Evolutionary conservation across 2,888 invertebrate genomes (phyloP).

Genomic region (Amblyjoppa fuscipennis): DNA sequence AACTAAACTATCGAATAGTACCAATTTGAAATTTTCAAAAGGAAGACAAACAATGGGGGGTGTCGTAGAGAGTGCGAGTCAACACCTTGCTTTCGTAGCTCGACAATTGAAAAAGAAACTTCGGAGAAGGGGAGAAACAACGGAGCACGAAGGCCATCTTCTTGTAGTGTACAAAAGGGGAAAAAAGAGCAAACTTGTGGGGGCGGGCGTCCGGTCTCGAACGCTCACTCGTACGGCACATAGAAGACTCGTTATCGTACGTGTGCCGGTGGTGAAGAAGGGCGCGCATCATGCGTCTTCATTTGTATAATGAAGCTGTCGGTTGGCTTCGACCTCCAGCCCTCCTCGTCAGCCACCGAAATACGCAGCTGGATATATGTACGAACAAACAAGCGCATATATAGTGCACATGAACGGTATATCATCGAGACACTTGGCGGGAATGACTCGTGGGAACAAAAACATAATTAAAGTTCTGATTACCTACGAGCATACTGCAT

Average conservation of each 20-base stretch:
- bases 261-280: slow-evolving; percentile 40
- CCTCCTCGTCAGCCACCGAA: slow-evolving; percentile 42
- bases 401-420: background rate
- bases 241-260: slow-evolving; percentile 3
- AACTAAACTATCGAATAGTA: background rate
- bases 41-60: background rate
- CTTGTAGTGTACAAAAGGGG: slow-evolving; percentile 30
- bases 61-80: slow-evolving; percentile 1
- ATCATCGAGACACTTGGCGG: slow-evolving; percentile 22
- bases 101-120: slow-evolving; percentile 39
- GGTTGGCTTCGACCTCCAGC: slow-evolving; percentile 28
- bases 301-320: slow-evolving; percentile 69
- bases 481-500: slow-evolving; percentile 11
- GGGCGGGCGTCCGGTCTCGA: slow-evolving; percentile 29
- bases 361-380: slow-evolving; percentile 45
- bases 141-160: slow-evolving; percentile 31
- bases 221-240: slow-evolving; percentile 14
- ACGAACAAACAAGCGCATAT: background rate
- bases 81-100: slow-evolving; percentile 19
- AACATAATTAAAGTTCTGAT: slow-evolving; percentile 66
- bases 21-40: background rate
- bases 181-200: slow-evolving; percentile 45
- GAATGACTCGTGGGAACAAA: slow-evolving; percentile 56
- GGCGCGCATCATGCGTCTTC: slow-evolving; percentile 62
- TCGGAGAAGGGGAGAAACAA: background rate